Conservation (phyloP, 2,888 invertebrate species). For the Dilophus febrilis region DNA sequence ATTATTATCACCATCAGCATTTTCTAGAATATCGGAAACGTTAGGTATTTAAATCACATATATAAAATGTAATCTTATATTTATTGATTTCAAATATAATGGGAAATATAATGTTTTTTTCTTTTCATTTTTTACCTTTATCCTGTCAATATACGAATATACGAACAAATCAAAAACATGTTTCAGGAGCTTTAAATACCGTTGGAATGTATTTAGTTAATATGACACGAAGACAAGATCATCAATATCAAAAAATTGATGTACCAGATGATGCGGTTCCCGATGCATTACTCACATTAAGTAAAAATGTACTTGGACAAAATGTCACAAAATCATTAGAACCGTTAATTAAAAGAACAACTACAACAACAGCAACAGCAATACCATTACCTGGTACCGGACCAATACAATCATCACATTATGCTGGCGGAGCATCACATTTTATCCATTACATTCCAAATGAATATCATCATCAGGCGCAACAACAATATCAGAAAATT, state of each 20-base stretch:
- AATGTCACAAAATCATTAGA: conserved; percentile 70
- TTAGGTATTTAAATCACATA: too few species aligned
- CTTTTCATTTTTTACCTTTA: background rate
- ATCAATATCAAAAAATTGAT: conserved; percentile 21
- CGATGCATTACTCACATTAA: conserved; percentile 59
- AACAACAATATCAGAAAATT: background rate
- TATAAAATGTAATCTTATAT: too few species aligned
- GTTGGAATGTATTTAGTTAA: conserved; percentile 73
- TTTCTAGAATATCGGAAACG: conserved; percentile 44
- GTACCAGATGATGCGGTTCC: conserved; percentile 40
- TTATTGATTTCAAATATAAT: background rate
- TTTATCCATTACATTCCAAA: too few species aligned
- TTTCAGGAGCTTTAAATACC: conserved; percentile 62
- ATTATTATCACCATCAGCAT: conserved; percentile 40
- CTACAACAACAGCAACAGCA: conserved; percentile 12
- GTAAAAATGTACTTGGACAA: conserved; percentile 54
- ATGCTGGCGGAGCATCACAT: too few species aligned
- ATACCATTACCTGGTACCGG: too few species aligned
- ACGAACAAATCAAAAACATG: background rate
- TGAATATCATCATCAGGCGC: background rate
- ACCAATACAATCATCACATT: too few species aligned
- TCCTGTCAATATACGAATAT: background rate
- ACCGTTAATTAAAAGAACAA: conserved; percentile 38
- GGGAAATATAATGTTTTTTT: background rate
- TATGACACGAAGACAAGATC: conserved; percentile 40